Evolutionary conservation across 2,797 vertebrate genomes (phyloP).

Genomic region (Scarus forsteni): DNA sequence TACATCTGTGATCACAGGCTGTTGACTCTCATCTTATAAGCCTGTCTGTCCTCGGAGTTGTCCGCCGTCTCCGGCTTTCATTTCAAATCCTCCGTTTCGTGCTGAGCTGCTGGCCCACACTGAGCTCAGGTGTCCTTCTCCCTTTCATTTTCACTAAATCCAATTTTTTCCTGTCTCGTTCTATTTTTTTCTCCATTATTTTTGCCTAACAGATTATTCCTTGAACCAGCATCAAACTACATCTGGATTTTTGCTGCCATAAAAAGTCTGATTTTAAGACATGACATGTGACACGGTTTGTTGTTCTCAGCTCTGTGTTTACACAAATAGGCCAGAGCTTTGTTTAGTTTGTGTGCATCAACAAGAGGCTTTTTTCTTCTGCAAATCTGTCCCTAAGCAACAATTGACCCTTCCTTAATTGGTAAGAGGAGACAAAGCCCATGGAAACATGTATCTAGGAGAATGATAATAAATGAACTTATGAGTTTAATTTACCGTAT

Average conservation of each 20-base stretch:
- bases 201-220: not conserved
- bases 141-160: slow-evolving; percentile 20
- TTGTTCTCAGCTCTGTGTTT: too few species aligned
- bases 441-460: too few species aligned
- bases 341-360: too few species aligned
- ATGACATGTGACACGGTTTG: not conserved
- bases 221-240: not conserved
- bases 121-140: slow-evolving; percentile 42
- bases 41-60: slow-evolving; percentile 38
- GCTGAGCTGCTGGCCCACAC: slow-evolving; percentile 51
- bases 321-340: too few species aligned
- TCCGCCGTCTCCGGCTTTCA: slow-evolving; percentile 60
- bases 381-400: too few species aligned
- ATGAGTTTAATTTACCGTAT: too few species aligned
- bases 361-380: too few species aligned
- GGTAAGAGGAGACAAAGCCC: too few species aligned
- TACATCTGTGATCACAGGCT: slow-evolving; percentile 68
- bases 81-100: slow-evolving; percentile 50
- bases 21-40: slow-evolving; percentile 51
- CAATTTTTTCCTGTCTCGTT: slow-evolving; percentile 1
- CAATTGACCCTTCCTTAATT: too few species aligned
- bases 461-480: too few species aligned
- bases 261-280: not conserved
- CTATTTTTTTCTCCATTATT: not conserved
- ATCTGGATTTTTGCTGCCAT: not conserved